phyloP scores from a whole-genome alignment of 2,797 vertebrate species.

The Gymnodraco acuticeps region DNA sequence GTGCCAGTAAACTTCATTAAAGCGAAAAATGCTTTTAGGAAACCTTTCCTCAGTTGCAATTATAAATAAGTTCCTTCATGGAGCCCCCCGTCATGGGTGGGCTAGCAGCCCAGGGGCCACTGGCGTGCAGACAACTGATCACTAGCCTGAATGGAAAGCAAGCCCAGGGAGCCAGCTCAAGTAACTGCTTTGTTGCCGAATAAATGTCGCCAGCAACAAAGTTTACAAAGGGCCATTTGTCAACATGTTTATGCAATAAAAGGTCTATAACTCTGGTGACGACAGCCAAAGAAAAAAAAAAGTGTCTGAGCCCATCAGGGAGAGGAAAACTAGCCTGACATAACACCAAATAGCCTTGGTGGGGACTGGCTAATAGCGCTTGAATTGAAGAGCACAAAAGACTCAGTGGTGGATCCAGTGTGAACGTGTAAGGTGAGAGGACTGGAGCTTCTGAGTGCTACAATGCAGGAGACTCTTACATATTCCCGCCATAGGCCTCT shows the following conservation, averaged over 20 bases:
- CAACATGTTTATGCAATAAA: constrained; percentile 87
- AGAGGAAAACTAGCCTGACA: constrained; percentile 56
- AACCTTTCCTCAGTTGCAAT: constrained; percentile 84
- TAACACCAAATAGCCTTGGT: constrained; percentile 51
- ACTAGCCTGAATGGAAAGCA: constrained; percentile 85
- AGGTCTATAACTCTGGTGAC: constrained; percentile 78
- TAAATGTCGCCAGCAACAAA: constrained; percentile 84
- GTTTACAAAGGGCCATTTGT: constrained; percentile 89
- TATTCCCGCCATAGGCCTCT: constrained; percentile 61
- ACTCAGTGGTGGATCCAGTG: constrained; percentile 50
- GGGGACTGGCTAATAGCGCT: constrained; percentile 46
- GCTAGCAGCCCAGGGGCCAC: constrained; percentile 81
- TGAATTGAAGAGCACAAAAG: constrained; percentile 53
- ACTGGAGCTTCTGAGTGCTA: constrained; percentile 36
- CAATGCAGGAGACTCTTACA: constrained; percentile 57
- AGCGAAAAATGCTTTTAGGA: constrained; percentile 82
- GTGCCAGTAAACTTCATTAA: constrained; percentile 85
- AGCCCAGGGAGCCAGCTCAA: constrained; percentile 85
- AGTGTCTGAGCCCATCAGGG: constrained; percentile 49
- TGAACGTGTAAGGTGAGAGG: constrained; percentile 68
- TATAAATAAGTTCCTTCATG: constrained; percentile 87
- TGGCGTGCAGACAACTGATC: constrained; percentile 87
- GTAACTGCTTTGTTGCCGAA: constrained; percentile 88
- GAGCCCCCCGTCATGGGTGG: constrained; percentile 85
- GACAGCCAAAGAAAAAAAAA: constrained; percentile 55